Conservation (phyloP, 2,888 invertebrate species). For the Capitulum mitella region DNA sequence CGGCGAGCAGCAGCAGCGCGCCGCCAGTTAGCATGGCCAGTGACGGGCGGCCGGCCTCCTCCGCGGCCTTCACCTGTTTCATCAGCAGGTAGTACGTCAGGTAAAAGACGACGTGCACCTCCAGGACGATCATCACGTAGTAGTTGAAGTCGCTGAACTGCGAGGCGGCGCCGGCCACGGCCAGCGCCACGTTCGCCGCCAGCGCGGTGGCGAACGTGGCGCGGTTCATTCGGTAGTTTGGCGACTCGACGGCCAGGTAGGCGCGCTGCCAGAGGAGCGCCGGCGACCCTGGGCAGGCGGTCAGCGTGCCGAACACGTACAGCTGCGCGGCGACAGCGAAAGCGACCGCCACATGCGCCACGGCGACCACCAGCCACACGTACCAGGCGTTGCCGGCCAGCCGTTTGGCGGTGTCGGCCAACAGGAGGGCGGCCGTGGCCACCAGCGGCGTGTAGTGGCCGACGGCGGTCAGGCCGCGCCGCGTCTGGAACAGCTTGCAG, state of each 20-base stretch:
- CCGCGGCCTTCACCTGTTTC: conserved; percentile 64
- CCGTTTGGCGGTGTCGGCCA: conserved; percentile 86
- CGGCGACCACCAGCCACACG: conserved; percentile 85
- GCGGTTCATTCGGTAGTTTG: conserved; percentile 61
- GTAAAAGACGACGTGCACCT: conserved; percentile 79
- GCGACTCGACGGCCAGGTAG: conserved; percentile 33
- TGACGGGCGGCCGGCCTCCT: conserved; percentile 26
- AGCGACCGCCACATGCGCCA: conserved; percentile 82
- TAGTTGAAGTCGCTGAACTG: conserved; percentile 89
- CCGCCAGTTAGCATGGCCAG: conserved; percentile 39
- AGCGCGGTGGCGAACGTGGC: conserved; percentile 72
- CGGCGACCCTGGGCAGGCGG: conserved; percentile 60
- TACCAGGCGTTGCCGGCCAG: conserved; percentile 81
- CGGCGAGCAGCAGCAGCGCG: background rate
- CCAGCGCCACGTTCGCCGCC: conserved; percentile 93
- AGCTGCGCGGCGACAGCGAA: conserved; percentile 79
- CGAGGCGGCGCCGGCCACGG: conserved; percentile 78
- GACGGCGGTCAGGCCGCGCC: conserved; percentile 20
- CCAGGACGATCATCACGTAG: conserved; percentile 68
- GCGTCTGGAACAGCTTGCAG: conserved; percentile 72
- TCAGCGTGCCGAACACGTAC: conserved; percentile 75
- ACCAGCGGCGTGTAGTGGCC: conserved; percentile 51
- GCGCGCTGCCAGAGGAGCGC: conserved; percentile 30
- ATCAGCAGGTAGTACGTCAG: conserved; percentile 78
- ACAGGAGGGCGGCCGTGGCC: conserved; percentile 87